These are phyloP conservation scores for Cheilosia soror DNA, from an alignment of 2,888 invertebrate genomes.

Conservation along the genomic window DNA sequence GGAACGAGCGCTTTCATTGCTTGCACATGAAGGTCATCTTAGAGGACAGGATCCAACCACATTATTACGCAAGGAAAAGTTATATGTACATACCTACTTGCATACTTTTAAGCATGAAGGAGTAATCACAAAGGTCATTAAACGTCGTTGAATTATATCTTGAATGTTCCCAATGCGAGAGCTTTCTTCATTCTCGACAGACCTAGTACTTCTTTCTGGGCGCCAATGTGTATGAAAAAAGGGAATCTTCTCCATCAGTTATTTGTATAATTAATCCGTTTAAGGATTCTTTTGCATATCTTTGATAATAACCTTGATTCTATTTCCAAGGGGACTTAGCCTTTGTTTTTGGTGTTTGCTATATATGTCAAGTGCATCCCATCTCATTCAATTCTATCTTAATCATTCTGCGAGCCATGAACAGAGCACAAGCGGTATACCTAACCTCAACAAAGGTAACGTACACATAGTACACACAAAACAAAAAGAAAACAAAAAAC, in stretches of 20 bases:
- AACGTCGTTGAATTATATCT: slow-evolving; percentile 46
- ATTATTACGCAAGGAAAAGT: no score
- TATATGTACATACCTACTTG: no score
- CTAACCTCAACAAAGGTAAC: slow-evolving; percentile 42
- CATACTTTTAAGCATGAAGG: background rate
- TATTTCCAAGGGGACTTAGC: slow-evolving; percentile 53
- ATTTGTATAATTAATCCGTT: slow-evolving; percentile 74
- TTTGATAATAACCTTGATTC: slow-evolving; percentile 71
- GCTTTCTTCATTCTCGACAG: background rate
- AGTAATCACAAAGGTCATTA: slow-evolving; percentile 13
- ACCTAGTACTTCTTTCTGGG: slow-evolving; percentile 5
- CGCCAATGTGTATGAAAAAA: slow-evolving; percentile 3
- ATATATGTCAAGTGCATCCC: slow-evolving; percentile 42
- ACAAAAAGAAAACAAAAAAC: background rate
- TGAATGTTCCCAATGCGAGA: slow-evolving; percentile 8
- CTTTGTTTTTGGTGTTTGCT: slow-evolving; percentile 24
- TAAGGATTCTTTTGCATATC: slow-evolving; percentile 58
- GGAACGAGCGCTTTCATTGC: no score
- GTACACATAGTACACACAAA: background rate
- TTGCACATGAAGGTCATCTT: no score
- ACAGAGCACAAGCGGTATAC: slow-evolving; percentile 39
- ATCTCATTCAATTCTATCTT: slow-evolving; percentile 25
- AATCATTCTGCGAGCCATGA: slow-evolving; percentile 43
- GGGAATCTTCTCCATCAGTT: slow-evolving; percentile 51
- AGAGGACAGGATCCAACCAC: no score